Evolutionary conservation across 2,888 invertebrate species (phyloP), one percentile per base, ranked within the genome.

Genomic region (Hirtodrosophila confusa): DNA sequence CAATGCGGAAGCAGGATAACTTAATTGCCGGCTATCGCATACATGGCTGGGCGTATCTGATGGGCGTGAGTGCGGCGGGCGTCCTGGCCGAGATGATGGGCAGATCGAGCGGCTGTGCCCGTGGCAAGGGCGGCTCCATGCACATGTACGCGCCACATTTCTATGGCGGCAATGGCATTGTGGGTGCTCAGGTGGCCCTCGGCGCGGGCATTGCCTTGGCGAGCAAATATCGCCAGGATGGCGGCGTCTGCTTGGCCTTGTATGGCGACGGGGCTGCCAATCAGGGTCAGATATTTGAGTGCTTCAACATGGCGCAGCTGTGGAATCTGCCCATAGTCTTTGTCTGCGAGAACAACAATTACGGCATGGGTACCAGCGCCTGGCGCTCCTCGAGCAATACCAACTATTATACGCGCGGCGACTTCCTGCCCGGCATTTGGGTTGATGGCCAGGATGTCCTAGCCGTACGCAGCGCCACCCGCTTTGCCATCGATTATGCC

Each of bases 111-210:
- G 99, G 99, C 23, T 96, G 96, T 92, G 96, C 97, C 0, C 93
- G 96, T 48, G 99, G 99, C 54, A 99, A 99, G 92, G 99, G 99
- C 40, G 99, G 99, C 49, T 99, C 99, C 41, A 99, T 99, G 99
- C 99, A 99, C 91, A 96, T 99, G 96, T 99, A 98, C 88, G 92
- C 94, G 0, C 93, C 94, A 49, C 97, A 97, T 91, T 99, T 99
- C 92, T 99, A 96, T 89, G 97, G 97, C 41, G 99, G 99, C 56
- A 99, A 99, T 90, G 99, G 99, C 36, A 99, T 99, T 89, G 99
- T 99, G 27, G 99, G 99, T 29, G 99, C 99, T 50, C 99, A 97
- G 97, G 96, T 96, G n/a, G 98, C 99, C 0, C 92, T 99, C 2
- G 99, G 99, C 31, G 97, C 96, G 12, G 99, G 99, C 2, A 92